Evolutionary conservation across 2,797 vertebrate species (phyloP).

Genomic region (Bradypodion pumilum): DNA sequence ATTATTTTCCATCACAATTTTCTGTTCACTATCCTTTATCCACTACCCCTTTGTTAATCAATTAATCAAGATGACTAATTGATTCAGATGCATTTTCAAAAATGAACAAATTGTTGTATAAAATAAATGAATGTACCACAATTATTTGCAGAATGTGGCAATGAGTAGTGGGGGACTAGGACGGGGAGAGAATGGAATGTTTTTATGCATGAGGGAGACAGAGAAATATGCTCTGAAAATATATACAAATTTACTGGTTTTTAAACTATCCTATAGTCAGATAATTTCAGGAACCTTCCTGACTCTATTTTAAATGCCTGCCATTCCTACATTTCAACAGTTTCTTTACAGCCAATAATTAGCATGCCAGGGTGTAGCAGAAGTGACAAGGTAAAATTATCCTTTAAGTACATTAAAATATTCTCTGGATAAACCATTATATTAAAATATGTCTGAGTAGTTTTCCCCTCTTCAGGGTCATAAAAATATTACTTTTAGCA

Average conservation of each 20-base stretch:
- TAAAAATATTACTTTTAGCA: constrained; percentile 65
- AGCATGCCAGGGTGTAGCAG: constrained; percentile 62
- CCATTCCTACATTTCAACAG: constrained; percentile 61
- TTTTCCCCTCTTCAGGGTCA: constrained; percentile 52
- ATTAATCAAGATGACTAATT: too few relatives aligned
- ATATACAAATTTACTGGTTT: background rate
- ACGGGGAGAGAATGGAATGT: background rate
- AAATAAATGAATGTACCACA: too few relatives aligned
- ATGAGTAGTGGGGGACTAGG: too few relatives aligned
- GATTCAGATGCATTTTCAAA: too few relatives aligned
- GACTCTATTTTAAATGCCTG: constrained; percentile 22
- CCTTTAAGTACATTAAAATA: constrained; percentile 71
- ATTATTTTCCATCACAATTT: too few relatives aligned
- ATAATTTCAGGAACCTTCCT: constrained; percentile 39
- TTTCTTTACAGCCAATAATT: constrained; percentile 74
- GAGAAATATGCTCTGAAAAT: background rate
- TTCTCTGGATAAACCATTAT: constrained; percentile 67
- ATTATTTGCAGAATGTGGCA: rapidly evolving
- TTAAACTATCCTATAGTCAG: constrained; percentile 33
- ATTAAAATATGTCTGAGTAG: constrained; percentile 61
- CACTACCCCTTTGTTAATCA: background rate
- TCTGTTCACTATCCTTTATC: background rate
- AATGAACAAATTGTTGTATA: too few relatives aligned
- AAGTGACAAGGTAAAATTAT: constrained; percentile 75
- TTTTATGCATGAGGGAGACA: background rate